Evolutionary conservation across 2,113 vertebrate species (phyloP), one percentile per base, ranked within the genome.

Genomic region (Paramormyrops kingsleyae): DNA sequence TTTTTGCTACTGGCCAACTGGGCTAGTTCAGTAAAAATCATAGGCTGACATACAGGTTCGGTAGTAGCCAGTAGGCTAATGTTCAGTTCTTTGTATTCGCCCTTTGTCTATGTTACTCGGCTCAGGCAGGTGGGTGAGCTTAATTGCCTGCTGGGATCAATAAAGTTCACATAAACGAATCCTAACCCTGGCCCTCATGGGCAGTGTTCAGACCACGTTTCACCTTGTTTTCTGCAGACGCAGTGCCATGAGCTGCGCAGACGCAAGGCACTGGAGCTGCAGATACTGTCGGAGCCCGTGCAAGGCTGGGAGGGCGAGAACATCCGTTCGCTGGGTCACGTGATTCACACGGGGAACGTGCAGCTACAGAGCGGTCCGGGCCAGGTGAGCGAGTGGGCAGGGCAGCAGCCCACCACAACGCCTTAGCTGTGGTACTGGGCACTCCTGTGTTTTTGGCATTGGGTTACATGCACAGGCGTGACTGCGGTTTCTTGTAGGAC

Each of bases 181-280:
- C 35, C 35, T 42, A 7, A 80, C 4, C 4, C 35, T 80, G 4
- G 31, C 13, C 17, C 31, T 19, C 13, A 15, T 13, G 74, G 35
- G 35, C 42, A 49, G 10, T 27, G 46, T 13, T 27, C 42, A 85
- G 46, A 46, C 44, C 50, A 35, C 13, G 15, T 35, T 17, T 56
- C 87, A 19, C 42, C 31, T 9, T 52, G n/a, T 19, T 27, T 13
- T 24, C 19, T 62, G 35, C 91, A 99, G 99, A 94, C 92, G 0
- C 98, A 99, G 15, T 99, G 98, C 92, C 98, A 99, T 93, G 98
- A 99, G 59, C 93, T 99, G 92, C 97, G 99, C 50, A 99, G 98
- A 93, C 96, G 98, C 84, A 99, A 98, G 90, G 97, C 98, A 87
- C 95, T 99, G 27, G 99, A 99, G 90, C 94, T 99, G 80, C 98